Evolutionary conservation across 2,888 invertebrate species (phyloP), one percentile per base, ranked within the genome.

Genomic region (Chaetoderma sp.): DNA sequence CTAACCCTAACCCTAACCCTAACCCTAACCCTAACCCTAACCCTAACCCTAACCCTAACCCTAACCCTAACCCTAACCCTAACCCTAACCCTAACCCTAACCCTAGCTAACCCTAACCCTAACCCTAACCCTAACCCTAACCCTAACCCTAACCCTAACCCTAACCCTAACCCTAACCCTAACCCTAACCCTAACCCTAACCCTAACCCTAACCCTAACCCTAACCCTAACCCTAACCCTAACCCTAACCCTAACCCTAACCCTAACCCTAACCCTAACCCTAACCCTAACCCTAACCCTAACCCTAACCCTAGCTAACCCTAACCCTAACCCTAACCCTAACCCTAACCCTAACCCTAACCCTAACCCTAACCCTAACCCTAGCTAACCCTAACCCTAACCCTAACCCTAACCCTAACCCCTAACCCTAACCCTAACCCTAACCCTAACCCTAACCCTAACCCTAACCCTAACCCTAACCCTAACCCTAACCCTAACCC

Each of bases 1-100:
- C n/a, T n/a, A n/a, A n/a, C n/a, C n/a, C 25, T 58, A 58, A 58
- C 42, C 58, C 47, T 52, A 58, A 52, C 58, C 58, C 47, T 52
- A 54, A 55, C 10, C 63, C 63, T 23, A 63, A 62, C 59, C 63
- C 63, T 23, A 63, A 62, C 63, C 63, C 63, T 44, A 63, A 62
- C 58, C 63, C 60, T 23, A 63, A 44, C 58, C 58, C 49, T 28
- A 62, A 63, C 58, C 63, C 63, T 44, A 63, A 63, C 58, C 63
- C 63, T 23, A 63, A 63, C 60, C 63, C 58, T 23, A 63, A 63
- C 63, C 58, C 63, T 44, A 63, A 63, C 58, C 63, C 63, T 39
- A 63, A 63, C 63, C 63, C 60, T 23, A n/a, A n/a, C n/a, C n/a
- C n/a, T n/a, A n/a, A n/a, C n/a, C n/a, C n/a, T n/a, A n/a, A n/a